Percentiles rank a stretch among this genome's conserved stretches.
phyloP scores from a whole-genome alignment of 2,113 vertebrate species.

The Chlamydotis undulata region DNA sequence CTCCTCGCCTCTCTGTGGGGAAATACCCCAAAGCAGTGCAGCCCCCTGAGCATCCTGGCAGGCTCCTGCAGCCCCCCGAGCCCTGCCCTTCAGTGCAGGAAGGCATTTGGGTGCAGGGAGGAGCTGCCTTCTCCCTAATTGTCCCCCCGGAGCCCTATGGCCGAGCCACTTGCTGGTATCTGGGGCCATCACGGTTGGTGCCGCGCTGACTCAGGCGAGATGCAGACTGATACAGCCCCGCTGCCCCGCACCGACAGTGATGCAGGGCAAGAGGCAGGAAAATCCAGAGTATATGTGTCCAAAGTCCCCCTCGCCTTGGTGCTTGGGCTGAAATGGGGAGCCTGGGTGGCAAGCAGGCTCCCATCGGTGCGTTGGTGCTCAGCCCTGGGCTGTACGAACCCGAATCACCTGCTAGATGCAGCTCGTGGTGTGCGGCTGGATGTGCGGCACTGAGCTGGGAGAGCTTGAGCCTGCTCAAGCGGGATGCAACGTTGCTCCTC shows the following conservation, averaged over 20 bases:
- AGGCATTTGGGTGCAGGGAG: not conserved
- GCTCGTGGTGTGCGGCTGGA: not conserved
- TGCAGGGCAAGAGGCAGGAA: not conserved
- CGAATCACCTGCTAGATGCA: not conserved
- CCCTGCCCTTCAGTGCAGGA: not conserved
- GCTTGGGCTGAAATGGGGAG: not conserved
- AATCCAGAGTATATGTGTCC: not conserved
- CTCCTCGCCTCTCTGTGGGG: not conserved
- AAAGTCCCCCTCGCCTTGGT: not conserved
- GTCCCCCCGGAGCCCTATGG: not conserved
- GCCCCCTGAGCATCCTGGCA: not conserved
- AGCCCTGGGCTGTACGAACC: not conserved
- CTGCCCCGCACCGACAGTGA: accelerated
- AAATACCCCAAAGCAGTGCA: not conserved
- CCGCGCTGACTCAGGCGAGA: constrained; percentile 6
- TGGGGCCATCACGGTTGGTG: not conserved
- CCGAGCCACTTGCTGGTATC: not conserved
- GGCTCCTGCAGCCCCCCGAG: not conserved
- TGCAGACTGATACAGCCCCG: not conserved
- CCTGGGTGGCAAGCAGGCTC: not conserved
- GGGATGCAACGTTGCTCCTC: not conserved
- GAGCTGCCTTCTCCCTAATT: constrained; percentile 35
- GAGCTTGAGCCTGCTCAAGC: not conserved
- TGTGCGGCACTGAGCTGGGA: not conserved
- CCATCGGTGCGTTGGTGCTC: not conserved